Evolutionary conservation across 2,888 invertebrate genomes (phyloP).

Genomic region (Darwinula stevensoni): DNA sequence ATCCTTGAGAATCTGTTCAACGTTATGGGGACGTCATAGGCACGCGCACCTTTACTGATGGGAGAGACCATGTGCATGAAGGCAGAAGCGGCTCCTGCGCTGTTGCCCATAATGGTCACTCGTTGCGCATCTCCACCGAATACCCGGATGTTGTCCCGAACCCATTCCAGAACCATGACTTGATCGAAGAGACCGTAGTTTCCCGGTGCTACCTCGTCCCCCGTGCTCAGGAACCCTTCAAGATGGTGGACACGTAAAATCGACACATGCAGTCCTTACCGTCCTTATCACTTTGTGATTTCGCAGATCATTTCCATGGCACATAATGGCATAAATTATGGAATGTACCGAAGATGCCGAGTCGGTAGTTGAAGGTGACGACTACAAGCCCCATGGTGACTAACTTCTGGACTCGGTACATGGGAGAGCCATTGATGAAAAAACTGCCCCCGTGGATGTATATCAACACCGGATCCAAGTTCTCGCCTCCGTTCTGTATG

Average conservation of each 20-base stretch:
- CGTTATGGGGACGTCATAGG: too few relatives aligned
- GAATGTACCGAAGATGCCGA: constrained; percentile 15
- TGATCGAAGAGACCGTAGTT: constrained; percentile 27
- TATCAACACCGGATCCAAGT: constrained; percentile 15
- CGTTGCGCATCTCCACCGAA: constrained; percentile 22
- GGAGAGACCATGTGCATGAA: constrained; percentile 15
- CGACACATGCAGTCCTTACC: too few relatives aligned
- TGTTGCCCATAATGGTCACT: constrained; percentile 24
- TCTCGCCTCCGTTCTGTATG: too few relatives aligned
- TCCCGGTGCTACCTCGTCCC: constrained; percentile 27
- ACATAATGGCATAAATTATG: neutral
- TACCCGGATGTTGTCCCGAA: constrained; percentile 18
- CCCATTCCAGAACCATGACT: constrained; percentile 22
- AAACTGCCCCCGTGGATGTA: constrained; percentile 16
- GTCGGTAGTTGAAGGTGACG: constrained; percentile 15
- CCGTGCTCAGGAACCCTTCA: constrained; percentile 30
- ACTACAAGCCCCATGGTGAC: constrained; percentile 13
- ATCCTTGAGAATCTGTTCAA: too few relatives aligned
- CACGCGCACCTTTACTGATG: constrained; percentile 12
- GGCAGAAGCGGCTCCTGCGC: constrained; percentile 21
- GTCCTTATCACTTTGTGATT: too few relatives aligned
- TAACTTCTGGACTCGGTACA: constrained; percentile 15
- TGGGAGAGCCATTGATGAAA: constrained; percentile 14
- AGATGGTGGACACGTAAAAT: too few relatives aligned
- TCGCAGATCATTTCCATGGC: too few relatives aligned